phyloP scores from a whole-genome alignment of 2,113 vertebrate genomes.

The Megaptera novaeangliae region DNA sequence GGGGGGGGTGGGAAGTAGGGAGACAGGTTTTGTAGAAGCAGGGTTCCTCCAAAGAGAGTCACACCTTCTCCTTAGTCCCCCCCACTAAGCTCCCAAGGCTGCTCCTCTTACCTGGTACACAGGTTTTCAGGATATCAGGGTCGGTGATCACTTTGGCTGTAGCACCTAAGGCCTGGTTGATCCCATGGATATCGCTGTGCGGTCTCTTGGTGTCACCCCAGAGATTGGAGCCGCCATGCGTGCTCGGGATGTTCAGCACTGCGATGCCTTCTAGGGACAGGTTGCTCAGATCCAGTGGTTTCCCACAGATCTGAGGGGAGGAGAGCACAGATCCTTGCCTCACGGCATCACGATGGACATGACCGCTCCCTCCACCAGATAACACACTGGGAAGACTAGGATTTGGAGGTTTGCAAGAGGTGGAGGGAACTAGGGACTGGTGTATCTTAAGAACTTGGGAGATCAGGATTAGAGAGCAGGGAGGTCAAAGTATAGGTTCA shows the following conservation, averaged over 20 bases:
- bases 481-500: slow-evolving; percentile 14
- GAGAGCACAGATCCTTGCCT: neutral
- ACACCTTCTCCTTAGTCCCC: neutral
- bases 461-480: neutral
- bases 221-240: slow-evolving; percentile 93
- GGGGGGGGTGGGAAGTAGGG: neutral
- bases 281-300: slow-evolving; percentile 83
- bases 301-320: slow-evolving; percentile 86
- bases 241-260: slow-evolving; percentile 95
- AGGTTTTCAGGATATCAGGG: slow-evolving; percentile 88
- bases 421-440: neutral
- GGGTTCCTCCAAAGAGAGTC: neutral
- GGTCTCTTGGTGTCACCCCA: slow-evolving; percentile 92
- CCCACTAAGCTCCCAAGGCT: neutral
- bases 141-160: slow-evolving; percentile 86
- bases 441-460: neutral
- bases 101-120: slow-evolving; percentile 85
- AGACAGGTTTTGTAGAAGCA: neutral
- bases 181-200: slow-evolving; percentile 65
- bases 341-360: neutral
- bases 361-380: neutral
- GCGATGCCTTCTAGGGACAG: slow-evolving; percentile 87
- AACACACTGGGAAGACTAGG: neutral
- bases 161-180: slow-evolving; percentile 75
- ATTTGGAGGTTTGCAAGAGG: neutral